These are phyloP conservation scores for Rhinichthys klamathensis DNA, from an alignment of 2,113 vertebrate species.

Conservation along the genomic window DNA sequence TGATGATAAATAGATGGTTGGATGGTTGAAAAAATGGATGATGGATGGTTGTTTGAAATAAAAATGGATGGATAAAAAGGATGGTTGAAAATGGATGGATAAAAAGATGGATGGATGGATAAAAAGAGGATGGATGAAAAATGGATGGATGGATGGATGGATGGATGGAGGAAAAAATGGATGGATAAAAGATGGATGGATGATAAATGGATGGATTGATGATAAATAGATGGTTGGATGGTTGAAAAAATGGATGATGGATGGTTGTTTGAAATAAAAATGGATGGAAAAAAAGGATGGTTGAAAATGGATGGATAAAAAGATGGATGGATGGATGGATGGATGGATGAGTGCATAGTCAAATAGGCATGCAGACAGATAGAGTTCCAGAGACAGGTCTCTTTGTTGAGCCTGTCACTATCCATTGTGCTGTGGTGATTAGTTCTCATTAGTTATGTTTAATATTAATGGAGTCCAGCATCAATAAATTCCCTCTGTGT, in stretches of 20 bases:
- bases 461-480: constrained; percentile 75
- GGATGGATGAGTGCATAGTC: not conserved
- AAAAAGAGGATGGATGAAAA: no score
- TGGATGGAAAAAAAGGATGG: not conserved
- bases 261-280: no score
- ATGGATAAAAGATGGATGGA: not conserved
- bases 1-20: not conserved
- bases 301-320: not conserved
- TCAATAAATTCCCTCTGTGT: constrained; percentile 71
- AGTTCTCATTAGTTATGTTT: constrained; percentile 78
- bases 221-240: not conserved
- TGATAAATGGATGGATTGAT: not conserved
- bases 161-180: not conserved
- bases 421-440: constrained; percentile 75
- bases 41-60: no score
- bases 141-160: not conserved
- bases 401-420: constrained; percentile 64
- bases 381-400: constrained; percentile 28
- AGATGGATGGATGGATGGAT: not conserved
- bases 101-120: not conserved
- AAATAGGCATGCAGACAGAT: not conserved
- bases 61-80: not conserved
- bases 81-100: not conserved
- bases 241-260: not conserved
- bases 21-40: not conserved